Base-by-base conservation (phyloP, 2,888 invertebrate genomes). In the Dasysyrphus albostriatus region DNA sequence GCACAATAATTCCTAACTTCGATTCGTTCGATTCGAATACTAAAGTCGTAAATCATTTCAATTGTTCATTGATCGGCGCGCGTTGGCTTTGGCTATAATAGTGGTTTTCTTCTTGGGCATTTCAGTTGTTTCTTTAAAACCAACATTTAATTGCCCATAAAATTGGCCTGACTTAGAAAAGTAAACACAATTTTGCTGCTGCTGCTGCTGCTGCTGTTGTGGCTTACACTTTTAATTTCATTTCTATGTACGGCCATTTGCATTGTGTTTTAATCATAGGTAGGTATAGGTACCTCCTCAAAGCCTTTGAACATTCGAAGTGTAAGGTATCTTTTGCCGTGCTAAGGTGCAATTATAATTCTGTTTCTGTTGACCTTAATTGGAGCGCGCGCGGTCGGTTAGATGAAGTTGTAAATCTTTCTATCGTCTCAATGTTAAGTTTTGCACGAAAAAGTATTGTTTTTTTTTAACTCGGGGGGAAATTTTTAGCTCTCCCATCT, bases 311-410 rank as follows among this genome's bases (percentile, higher is more conserved):
- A 39, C 12, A 39, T 12, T 10, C 10, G 1, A 5, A 24, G 32
- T 61, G 49, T 51, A 65, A 79, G 79, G 49, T 54, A 54, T 51
- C 34, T 72, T 56, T 63, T 37, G 44, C 16, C 44, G 63, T 44
- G 63, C 14, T 34, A 16, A 58, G 69, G 54, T 69, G 75, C 69
- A 75, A 81, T 81, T 81, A 81, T 70, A 67, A 67, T 67, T 63
- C 34, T 49, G 19, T 69, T 37, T 61, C 32, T 54, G 74, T 44
- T 81, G 81, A 85, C 84, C 81, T 85, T 85, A 85, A 85, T 85
- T 85, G 84, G 84, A 85, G 81, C 84, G 73, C 72, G 54, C 19
- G 59, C 37, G 3, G 39, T 61, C 7, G 12, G 24, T 39, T 24
- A 61, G 42, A 19, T 39, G 61, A n/a, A 14, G 63, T 65, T 47